Evolutionary conservation across 35 echinoderm and acorn worm species (phyloP), one percentile per base, ranked within the genome.

Genomic region (Hemicentrotus pulcherrimus): DNA sequence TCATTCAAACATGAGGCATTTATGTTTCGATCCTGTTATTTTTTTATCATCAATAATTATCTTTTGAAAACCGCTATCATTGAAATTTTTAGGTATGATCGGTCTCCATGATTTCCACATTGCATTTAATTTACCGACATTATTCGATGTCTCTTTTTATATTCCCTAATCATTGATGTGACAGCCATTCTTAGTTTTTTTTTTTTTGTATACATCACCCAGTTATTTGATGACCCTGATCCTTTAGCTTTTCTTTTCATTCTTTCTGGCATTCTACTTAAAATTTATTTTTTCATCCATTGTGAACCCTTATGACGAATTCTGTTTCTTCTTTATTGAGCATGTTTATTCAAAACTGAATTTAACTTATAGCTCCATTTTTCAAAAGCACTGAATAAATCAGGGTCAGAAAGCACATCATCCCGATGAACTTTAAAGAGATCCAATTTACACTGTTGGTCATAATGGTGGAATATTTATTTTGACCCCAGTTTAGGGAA

Each of bases 91-190:
- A 32, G 88, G 88, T 31, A 91, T 91, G 6, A 91, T 91, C 4
- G 6, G 45, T 46, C 88, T 91, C 88, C 6, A 32, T 35, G 88
- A 91, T 91, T 91, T 91, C 88, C 88, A 91, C 88, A 91, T 91
- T 8, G 88, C 31, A 91, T 91, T 91, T 91, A 31, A 91, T 5
- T 91, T 91, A 35, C 88, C 88, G 3, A 6, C 85, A 86, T 86
- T 86, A 32, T 86, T 86, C 15, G 18, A 91, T 91, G 32, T 91
- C 3, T 5, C 6, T 4, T 32, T 91, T 91, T 91, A 5, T 6
- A 3, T 91, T 46, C 19, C 88, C 88, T 91, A 35, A 91, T 46
- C 5, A 91, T 91, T 8, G 31, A 3, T 8, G 88, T 91, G 31
- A 91, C 88, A 91, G 88, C 16, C n/a, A n/a, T n/a, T n/a, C n/a